Base-by-base conservation (phyloP, 2,113 vertebrate species). In the Pterophyllum scalare region DNA sequence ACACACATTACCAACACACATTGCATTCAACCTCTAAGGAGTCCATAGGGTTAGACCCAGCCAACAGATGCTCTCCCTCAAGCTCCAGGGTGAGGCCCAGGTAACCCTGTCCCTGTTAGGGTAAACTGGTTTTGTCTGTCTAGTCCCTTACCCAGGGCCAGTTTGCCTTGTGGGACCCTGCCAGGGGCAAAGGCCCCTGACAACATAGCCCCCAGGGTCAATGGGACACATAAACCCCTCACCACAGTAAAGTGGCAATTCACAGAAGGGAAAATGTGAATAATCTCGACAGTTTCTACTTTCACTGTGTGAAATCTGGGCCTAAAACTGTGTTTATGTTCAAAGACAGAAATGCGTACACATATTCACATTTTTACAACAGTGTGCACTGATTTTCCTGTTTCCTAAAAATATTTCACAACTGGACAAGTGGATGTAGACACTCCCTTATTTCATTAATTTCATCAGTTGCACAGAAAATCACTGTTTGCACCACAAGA, bases 11-110 rank as follows among this genome's bases (percentile, higher is more conserved):
- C 22, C 38, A 43, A 24, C 7, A 43, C 40, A 65, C 35, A 65
- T 24, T 65, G 15, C 62, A 65, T 38, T n/a, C 13, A 9, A 43
- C 22, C 38, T 40, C 14, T 67, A 19, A 22, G 24, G 38, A 0
- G 38, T 46, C 8, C 14, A 10, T 43, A 38, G 62, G 0, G 14
- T 0, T 43, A 43, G 62, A 4, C 1, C 0, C 62, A 26, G 22
- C 64, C 0, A 67, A 14, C 22, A 19, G 38, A 22, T 46, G 38
- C 22, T 46, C 0, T 49, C 0, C 40, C 5, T 49, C 46, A 15
- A 28, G 64, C 40, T 67, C 40, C 40, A 12, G 40, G 22, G 15
- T 43, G 19, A 40, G 40, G 22, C 6, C 22, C 15, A 17, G 40
- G 40, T 19, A 49, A 0, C 22, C 40, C 64, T 28, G 8, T 67